phyloP scores from a whole-genome alignment of 2,797 vertebrate genomes.

The Hydrocynus forskahlii region DNA sequence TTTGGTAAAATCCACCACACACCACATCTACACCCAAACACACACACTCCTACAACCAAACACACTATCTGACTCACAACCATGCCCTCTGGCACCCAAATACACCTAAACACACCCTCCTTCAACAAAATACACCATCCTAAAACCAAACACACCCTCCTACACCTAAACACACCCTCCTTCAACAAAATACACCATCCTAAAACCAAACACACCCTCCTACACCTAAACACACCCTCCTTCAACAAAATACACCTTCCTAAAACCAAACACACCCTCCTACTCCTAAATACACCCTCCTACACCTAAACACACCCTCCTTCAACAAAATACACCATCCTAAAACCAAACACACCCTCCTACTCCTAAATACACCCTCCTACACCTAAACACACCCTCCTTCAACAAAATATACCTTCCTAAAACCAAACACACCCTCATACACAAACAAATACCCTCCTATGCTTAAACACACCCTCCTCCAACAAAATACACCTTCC shows the following conservation, averaged over 20 bases:
- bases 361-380: too few relatives aligned
- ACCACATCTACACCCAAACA: neutral
- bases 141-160: neutral
- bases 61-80: too few relatives aligned
- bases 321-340: too few relatives aligned
- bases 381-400: neutral
- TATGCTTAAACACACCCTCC: neutral
- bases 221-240: neutral
- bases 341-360: too few relatives aligned
- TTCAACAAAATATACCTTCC: neutral
- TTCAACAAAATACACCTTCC: neutral
- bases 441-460: neutral
- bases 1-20: constrained; percentile 79
- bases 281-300: too few relatives aligned
- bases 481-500: neutral
- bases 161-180: neutral
- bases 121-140: too few relatives aligned
- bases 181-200: neutral
- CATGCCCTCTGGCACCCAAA: too few relatives aligned
- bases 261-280: neutral
- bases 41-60: too few relatives aligned
- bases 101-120: too few relatives aligned
- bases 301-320: too few relatives aligned
- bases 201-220: neutral
- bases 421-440: neutral